These are phyloP conservation scores for Bombus sibiricus DNA, from an alignment of 1,140 invertebrate genomes.

Conservation along the genomic window DNA sequence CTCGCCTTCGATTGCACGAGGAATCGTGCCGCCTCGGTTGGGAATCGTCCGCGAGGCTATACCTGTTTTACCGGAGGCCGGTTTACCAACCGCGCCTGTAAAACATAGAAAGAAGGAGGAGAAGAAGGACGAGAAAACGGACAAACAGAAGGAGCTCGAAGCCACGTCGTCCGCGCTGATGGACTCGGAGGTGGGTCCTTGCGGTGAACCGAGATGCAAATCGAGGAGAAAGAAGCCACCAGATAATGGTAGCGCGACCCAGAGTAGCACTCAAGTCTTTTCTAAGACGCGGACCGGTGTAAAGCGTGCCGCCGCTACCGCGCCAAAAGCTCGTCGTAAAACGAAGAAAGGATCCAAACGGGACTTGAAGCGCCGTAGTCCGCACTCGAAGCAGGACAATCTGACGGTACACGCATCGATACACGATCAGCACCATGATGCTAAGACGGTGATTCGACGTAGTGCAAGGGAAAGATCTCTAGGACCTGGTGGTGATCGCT, in stretches of 20 bases:
- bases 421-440: not conserved
- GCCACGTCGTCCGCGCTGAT: not conserved
- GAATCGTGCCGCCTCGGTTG: constrained; percentile 58
- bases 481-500: constrained; percentile 39
- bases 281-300: not conserved
- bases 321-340: not conserved
- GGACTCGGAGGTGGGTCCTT: constrained; percentile 65
- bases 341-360: not conserved
- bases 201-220: constrained; percentile 72
- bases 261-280: not conserved
- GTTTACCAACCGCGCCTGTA: not conserved
- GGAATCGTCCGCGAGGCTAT: constrained; percentile 69
- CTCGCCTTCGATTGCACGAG: not conserved
- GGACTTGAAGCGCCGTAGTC: not conserved
- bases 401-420: not conserved
- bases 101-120: constrained; percentile 66
- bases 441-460: not conserved
- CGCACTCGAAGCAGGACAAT: not conserved
- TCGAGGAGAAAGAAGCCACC: constrained; percentile 60
- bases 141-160: constrained; percentile 48
- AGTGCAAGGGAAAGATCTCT: not conserved
- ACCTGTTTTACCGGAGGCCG: constrained; percentile 51
- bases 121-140: constrained; percentile 61
- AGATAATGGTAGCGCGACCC: not conserved
- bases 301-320: not conserved